Evolutionary conservation across 2,113 vertebrate genomes (phyloP).

Genomic region (Oncorhynchus mykiss): DNA sequence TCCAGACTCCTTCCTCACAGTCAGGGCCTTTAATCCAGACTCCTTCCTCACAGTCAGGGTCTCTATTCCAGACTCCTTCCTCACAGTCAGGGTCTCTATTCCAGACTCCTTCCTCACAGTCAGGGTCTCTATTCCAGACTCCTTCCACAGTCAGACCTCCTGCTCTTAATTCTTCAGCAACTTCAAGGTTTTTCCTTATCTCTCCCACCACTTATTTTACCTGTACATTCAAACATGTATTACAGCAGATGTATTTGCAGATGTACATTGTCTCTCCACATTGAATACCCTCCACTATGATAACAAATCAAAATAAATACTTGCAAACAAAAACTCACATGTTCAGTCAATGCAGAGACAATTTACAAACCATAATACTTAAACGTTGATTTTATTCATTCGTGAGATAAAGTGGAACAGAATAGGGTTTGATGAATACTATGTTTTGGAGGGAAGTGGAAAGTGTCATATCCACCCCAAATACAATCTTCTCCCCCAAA

Average conservation of each 20-base stretch:
- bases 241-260: background rate
- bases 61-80: no score
- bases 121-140: no score
- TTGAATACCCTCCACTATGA: background rate
- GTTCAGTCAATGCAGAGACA: background rate
- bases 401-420: constrained; percentile 2
- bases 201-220: background rate
- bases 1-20: no score
- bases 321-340: background rate
- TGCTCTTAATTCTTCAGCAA: no score
- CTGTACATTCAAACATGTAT: background rate
- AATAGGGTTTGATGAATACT: constrained; percentile 12
- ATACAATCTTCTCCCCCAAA: constrained; percentile 41
- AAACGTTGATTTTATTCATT: background rate
- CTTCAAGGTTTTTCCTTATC: background rate
- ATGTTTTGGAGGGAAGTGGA: constrained; percentile 15
- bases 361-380: background rate
- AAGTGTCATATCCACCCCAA: constrained; percentile 31
- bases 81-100: no score
- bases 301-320: constrained; percentile 27
- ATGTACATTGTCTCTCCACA: background rate
- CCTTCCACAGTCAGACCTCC: no score
- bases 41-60: no score
- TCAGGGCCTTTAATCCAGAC: no score
- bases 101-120: no score